Evolutionary conservation across 2,797 vertebrate species (phyloP).

Genomic region (Enteromius argenteus): DNA sequence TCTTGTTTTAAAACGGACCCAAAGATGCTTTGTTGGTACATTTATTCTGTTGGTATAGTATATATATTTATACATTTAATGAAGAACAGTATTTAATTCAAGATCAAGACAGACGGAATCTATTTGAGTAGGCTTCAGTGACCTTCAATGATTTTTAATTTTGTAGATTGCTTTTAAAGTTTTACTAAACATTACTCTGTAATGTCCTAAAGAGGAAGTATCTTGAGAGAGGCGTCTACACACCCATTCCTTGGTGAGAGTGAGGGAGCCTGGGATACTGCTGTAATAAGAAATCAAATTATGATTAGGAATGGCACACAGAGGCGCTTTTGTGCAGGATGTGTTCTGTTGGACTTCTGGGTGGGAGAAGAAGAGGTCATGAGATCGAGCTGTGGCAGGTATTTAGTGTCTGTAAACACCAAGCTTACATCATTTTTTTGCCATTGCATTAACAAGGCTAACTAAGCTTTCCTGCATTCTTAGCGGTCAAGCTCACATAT

Average conservation of each 20-base stretch:
- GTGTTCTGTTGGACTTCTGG: neutral
- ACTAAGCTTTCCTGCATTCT: neutral
- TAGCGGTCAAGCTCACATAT: neutral
- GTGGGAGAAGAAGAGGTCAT: conserved; percentile 11
- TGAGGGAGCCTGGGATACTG: neutral
- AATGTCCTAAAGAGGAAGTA: neutral
- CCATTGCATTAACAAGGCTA: neutral
- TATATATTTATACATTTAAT: neutral
- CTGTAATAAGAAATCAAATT: conserved; percentile 6
- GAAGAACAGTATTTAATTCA: neutral
- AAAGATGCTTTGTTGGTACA: too few relatives aligned
- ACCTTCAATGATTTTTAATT: neutral
- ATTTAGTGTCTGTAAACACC: conserved; percentile 16
- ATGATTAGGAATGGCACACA: conserved; percentile 21
- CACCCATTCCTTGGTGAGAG: neutral
- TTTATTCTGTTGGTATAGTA: too few relatives aligned
- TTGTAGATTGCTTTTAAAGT: neutral
- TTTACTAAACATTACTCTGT: neutral
- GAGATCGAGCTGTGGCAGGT: conserved; percentile 18
- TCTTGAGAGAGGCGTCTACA: neutral
- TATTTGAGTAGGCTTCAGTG: neutral
- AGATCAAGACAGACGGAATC: neutral
- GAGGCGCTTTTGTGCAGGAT: conserved; percentile 14
- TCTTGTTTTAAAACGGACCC: too few relatives aligned
- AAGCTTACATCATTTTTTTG: neutral